Evolutionary conservation across 2,797 vertebrate species (phyloP).

Genomic region (Arrhamphus sclerolepis): DNA sequence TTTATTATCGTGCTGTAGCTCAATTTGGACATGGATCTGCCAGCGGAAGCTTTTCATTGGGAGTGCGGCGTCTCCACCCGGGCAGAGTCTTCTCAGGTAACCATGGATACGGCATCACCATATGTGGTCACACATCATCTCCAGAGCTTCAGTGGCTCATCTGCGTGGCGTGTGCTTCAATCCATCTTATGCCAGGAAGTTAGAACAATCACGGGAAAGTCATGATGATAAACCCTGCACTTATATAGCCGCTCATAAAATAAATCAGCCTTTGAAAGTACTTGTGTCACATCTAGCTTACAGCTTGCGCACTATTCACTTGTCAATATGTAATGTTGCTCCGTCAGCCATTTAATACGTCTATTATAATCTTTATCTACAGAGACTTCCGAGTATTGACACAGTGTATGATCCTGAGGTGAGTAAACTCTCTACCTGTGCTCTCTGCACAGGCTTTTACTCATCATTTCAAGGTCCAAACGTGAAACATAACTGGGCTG

Average conservation of each 20-base stretch:
- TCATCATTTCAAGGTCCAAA: conserved; percentile 27
- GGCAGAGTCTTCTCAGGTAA: conserved; percentile 69
- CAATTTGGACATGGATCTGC: conserved; percentile 66
- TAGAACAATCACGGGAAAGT: conserved; percentile 23
- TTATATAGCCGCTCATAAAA: not conserved
- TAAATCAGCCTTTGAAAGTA: too few relatives aligned
- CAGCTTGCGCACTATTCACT: too few relatives aligned
- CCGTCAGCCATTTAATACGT: not conserved
- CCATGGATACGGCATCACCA: conserved; percentile 6
- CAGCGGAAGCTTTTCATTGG: conserved; percentile 26
- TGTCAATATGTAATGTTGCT: not conserved
- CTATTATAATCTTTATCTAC: conserved; percentile 28
- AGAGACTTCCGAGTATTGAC: conserved; percentile 68
- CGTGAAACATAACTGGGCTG: not conserved
- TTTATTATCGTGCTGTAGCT: conserved; percentile 49
- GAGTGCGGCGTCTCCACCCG: conserved; percentile 46
- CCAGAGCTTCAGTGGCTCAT: not conserved
- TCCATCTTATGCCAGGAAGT: conserved; percentile 16
- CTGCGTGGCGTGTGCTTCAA: not conserved
- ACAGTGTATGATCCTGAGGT: conserved; percentile 72
- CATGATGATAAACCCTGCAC: not conserved
- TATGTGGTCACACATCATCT: not conserved
- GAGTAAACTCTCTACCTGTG: conserved; percentile 39
- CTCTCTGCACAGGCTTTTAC: conserved; percentile 9
- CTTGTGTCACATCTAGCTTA: not conserved